Base-by-base conservation (phyloP, 1,140 invertebrate genomes). In the Polypedilum vanderplanki region DNA sequence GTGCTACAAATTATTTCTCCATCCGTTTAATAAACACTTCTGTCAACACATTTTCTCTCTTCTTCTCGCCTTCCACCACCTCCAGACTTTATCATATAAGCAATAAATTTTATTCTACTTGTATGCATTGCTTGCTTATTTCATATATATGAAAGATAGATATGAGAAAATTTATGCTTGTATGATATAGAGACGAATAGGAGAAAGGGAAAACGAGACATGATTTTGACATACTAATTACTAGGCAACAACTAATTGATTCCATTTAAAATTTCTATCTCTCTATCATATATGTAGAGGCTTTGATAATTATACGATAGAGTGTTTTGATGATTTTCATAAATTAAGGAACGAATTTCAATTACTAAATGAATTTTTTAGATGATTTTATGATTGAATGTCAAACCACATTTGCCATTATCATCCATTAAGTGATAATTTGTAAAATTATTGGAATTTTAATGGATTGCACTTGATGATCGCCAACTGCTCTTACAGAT, bases 51-150 rank as follows among this genome's bases (percentile, higher is more conserved):
- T 70, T 70, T 22, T 22, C 17, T 67, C 64, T 70, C 1, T 17
- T 70, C 65, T 18, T 22, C 65, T 70, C 65, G 18, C 20, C 20
- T 10, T 70, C 20, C 65, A 22, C 20, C 18, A n/a, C 46, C n/a
- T n/a, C 12, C n/a, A 57, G 65, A 70, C 65, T 20, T 70, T 70
- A 70, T 70, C 65, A 70, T 22, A 70, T 70, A 18, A 70, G 18
- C 65, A 18, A 70, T 70, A 70, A 70, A 70, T 70, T 70, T 70
- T 8, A 20, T 57, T 15, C 46, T 57, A 57, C 46, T 57, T 57
- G 24, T 5, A n/a, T 57, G 46, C 46, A 57, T n/a, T 15, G 46
- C n/a, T 57, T 57, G 12, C 8, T 12, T 57, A 12, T 57, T 15
- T 46, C 15, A 12, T 57, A 15, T 57, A 57, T 46, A 57, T 57